Evolutionary conservation across 2,797 vertebrate genomes (phyloP), one percentile per base, ranked within the genome.

Genomic region (Acipenser oxyrinchus): DNA sequence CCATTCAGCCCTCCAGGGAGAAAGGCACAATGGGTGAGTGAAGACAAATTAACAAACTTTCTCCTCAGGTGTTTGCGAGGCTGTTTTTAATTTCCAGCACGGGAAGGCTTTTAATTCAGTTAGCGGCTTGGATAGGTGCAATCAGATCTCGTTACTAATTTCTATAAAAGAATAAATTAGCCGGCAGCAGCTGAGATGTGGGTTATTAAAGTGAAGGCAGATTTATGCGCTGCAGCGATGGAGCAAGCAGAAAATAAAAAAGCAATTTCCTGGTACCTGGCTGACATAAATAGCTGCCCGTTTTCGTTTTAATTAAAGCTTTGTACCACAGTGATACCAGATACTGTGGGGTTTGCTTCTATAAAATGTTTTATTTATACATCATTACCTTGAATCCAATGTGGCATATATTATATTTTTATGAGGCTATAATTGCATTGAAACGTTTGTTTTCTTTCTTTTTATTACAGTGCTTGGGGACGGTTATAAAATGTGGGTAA

Each of bases 291-390:
- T n/a, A 11, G 6, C 65, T 70, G 70, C 72, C 72, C 66, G 69
- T 78, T 76, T 73, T 74, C 70, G 67, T 76, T 80, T 77, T 75
- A 79, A 79, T 80, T 71, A 73, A 51, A 70, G 64, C 67, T 55
- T 6, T 12, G 11, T 8, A 58, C 63, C 69, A 78, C 76, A 77
- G 75, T 72, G 68, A 67, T 37, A 37, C 1, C 37, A 37, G 37
- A 37, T 37, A 37, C 37, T 37, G 37, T 37, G 37, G 3, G 37
- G 37, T 37, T 5, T 37, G 37, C 37, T 37, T 37, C 37, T 0
- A 37, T 5, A 4, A 37, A 37, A 37, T 37, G 37, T 37, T 37
- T 37, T 37, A 37, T 37, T 37, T 37, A 37, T 37, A 37, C 37
- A 37, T 37, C 37, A 37, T 37, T 37, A 37, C 4, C 37, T 37